These are phyloP conservation scores for Cyrtonyx montezumae DNA, from an alignment of 2,113 vertebrate species.

Conservation along the genomic window DNA sequence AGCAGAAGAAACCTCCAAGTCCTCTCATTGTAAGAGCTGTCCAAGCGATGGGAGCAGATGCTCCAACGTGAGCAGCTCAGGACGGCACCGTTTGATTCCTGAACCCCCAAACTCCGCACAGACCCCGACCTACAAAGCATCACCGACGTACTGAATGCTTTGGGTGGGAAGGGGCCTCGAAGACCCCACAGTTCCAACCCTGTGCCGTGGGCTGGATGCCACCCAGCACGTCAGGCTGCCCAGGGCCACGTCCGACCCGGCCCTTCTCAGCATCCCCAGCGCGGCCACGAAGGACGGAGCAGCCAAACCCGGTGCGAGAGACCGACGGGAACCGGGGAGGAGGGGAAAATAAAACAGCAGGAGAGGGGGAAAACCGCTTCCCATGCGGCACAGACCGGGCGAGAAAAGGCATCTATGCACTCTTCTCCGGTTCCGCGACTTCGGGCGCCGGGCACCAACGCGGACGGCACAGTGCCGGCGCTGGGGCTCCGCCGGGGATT, in stretches of 20 bases:
- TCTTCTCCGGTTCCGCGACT: too few species aligned
- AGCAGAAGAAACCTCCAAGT: background rate
- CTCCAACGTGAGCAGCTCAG: background rate
- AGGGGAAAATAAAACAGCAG: background rate
- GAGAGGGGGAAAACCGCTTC: background rate
- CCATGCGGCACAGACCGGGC: background rate
- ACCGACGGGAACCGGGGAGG: background rate
- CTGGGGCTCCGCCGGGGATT: too few species aligned
- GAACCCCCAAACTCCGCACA: background rate
- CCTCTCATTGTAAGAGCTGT: accelerated
- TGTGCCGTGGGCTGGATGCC: too few species aligned
- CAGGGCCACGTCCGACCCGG: too few species aligned
- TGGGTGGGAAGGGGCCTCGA: too few species aligned
- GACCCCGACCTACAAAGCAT: background rate
- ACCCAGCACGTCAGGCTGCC: too few species aligned
- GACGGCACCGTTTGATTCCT: background rate
- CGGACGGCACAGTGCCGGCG: too few species aligned
- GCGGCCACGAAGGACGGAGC: background rate
- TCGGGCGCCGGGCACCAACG: too few species aligned
- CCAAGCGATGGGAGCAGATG: background rate
- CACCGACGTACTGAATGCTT: too few species aligned
- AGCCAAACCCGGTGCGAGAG: background rate
- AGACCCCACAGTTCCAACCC: too few species aligned
- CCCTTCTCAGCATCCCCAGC: background rate
- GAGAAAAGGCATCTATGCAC: too few species aligned